A percentile compares a stretch with the other conserved stretches of the same genome.
Conservation (phyloP, 2,888 invertebrate species). For the Metacarcinus magister region DNA sequence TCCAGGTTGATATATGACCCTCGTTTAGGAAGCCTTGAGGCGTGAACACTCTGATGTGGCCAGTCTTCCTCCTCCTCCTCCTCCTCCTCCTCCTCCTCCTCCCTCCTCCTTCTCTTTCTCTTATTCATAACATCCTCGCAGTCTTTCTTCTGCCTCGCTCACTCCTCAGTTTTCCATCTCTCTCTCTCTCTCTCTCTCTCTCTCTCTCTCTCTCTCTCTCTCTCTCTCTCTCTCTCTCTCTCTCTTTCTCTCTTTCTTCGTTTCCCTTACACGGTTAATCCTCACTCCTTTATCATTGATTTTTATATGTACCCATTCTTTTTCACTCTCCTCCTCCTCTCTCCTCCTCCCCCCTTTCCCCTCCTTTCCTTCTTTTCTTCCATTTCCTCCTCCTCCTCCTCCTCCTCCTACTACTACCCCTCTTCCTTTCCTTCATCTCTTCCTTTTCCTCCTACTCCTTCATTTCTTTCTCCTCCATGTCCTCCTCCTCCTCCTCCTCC, state of each 20-base stretch:
- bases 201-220: constrained; percentile 50
- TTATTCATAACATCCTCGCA: neutral
- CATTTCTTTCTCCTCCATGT: neutral
- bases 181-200: neutral
- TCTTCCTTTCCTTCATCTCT: neutral
- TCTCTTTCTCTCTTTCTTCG: neutral
- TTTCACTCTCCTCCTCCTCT: neutral
- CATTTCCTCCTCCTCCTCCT: neutral
- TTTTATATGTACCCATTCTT: constrained; percentile 16
- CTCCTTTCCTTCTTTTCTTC: neutral
- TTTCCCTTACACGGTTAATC: neutral
- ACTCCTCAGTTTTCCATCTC: neutral
- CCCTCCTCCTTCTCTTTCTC: neutral
- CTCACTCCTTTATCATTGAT: neutral
- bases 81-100: constrained; percentile 36
- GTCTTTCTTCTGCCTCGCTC: neutral
- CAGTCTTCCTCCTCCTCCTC: constrained; percentile 31
- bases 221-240: neutral
- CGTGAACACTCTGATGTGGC: constrained; percentile 19
- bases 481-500: neutral
- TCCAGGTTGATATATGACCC: neutral
- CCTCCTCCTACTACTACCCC: neutral
- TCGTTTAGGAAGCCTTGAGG: neutral
- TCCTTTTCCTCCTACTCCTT: neutral
- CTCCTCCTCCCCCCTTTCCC: too few relatives aligned